Evolutionary conservation across 1,140 invertebrate species (phyloP).

Genomic region (Bombus picipes): DNA sequence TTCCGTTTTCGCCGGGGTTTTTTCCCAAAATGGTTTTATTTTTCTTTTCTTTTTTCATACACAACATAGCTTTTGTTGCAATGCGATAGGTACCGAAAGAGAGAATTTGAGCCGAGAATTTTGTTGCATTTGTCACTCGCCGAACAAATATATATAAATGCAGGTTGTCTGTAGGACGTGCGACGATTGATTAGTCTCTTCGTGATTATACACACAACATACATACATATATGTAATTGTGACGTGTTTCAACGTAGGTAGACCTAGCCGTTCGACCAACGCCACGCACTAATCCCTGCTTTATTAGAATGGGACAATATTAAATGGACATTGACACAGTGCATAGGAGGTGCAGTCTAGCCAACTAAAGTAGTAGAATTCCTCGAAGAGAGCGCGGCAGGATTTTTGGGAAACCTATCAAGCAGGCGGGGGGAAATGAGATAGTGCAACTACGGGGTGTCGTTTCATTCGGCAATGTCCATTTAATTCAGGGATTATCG

Average conservation of each 20-base stretch:
- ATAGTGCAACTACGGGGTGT: constrained; percentile 67
- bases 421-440: constrained; percentile 62
- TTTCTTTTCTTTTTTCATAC: not conserved
- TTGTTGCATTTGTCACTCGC: constrained; percentile 47
- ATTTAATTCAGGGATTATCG: constrained; percentile 80
- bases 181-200: constrained; percentile 56
- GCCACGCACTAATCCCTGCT: constrained; percentile 72
- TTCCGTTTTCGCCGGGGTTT: not conserved
- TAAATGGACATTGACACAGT: constrained; percentile 82
- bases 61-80: too few relatives aligned
- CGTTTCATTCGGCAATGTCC: constrained; percentile 78
- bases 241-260: constrained; percentile 42
- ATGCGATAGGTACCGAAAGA: not conserved
- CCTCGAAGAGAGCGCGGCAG: constrained; percentile 30
- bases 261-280: constrained; percentile 76
- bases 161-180: constrained; percentile 52
- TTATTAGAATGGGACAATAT: constrained; percentile 77
- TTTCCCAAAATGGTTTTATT: not conserved
- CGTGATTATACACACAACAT: constrained; percentile 42
- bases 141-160: constrained; percentile 46
- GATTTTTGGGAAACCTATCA: constrained; percentile 45
- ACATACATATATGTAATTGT: constrained; percentile 21
- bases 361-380: constrained; percentile 19
- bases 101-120: constrained; percentile 16
- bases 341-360: constrained; percentile 75